A percentile compares a stretch with the other conserved stretches of the same genome.
Conservation (phyloP, 2,113 vertebrate species). For the Marmota flaviventris region DNA sequence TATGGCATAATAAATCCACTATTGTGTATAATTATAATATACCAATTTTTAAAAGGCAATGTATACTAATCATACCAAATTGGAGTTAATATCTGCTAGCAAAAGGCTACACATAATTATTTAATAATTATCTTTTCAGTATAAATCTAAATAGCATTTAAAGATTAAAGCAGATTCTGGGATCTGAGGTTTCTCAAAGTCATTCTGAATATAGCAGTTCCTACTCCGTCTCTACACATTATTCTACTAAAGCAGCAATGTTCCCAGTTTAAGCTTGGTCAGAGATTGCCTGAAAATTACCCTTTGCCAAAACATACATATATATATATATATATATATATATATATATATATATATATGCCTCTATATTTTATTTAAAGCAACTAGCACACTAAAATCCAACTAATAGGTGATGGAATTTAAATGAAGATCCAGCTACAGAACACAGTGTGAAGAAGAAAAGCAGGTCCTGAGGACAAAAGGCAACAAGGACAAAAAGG, state of each 20-base stretch:
- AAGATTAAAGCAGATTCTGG: conserved; percentile 30
- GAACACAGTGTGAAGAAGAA: conserved; percentile 16
- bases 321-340: conserved; percentile 8
- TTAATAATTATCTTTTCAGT: not conserved
- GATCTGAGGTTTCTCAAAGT: conserved; percentile 26
- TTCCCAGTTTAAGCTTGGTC: not conserved
- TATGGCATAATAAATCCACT: no score
- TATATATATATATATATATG: not conserved
- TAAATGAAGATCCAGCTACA: not conserved
- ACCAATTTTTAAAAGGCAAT: not conserved
- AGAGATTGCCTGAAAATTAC: conserved; percentile 34
- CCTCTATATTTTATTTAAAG: not conserved
- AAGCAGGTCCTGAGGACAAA: conserved; percentile 2
- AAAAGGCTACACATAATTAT: not conserved
- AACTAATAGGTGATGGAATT: conserved; percentile 27
- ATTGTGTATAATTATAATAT: no score
- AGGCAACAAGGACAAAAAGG: conserved; percentile 3
- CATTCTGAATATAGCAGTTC: conserved; percentile 29
- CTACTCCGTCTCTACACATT: not conserved
- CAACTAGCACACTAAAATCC: not conserved
- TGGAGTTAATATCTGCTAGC: not conserved
- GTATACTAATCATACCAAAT: conserved; percentile 20
- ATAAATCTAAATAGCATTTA: conserved; percentile 36
- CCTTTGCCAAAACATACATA: not conserved
- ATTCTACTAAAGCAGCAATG: conserved; percentile 13